phyloP scores from a whole-genome alignment of 2,797 vertebrate genomes.

The Leptatherina wallacei region DNA sequence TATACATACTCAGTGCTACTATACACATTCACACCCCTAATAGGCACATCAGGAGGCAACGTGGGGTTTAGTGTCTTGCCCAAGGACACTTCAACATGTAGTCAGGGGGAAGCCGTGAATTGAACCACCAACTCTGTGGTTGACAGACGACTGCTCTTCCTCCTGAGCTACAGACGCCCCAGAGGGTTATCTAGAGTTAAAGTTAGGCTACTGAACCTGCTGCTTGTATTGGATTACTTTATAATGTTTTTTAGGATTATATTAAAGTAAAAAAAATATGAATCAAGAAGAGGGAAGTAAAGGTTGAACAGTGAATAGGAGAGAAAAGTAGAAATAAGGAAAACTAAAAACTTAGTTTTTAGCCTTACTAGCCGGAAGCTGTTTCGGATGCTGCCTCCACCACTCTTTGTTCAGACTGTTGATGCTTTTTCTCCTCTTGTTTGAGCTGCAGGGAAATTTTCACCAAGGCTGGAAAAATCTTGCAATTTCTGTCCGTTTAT shows the following conservation, averaged over 20 bases:
- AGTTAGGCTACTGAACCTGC: not conserved
- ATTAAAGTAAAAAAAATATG: constrained; percentile 2
- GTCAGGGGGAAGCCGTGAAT: too few species aligned
- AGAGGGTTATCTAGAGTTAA: not conserved
- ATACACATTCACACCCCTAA: too few species aligned
- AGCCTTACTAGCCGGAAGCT: constrained; percentile 38
- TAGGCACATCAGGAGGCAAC: too few species aligned
- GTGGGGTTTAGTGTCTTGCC: too few species aligned
- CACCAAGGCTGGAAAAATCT: constrained; percentile 29
- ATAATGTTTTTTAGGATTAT: constrained; percentile 1
- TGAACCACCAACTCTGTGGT: too few species aligned
- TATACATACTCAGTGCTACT: too few species aligned
- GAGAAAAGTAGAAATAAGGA: not conserved
- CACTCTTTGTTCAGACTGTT: constrained; percentile 36
- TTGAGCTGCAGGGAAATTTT: constrained; percentile 46
- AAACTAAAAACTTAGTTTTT: not conserved
- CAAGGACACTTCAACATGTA: too few species aligned
- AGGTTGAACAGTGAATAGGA: not conserved
- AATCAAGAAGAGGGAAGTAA: constrained; percentile 25
- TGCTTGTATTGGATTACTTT: not conserved
- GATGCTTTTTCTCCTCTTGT: constrained; percentile 11
- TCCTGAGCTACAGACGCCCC: too few species aligned
- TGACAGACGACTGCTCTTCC: too few species aligned
- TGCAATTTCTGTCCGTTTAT: too few species aligned
- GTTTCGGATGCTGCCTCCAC: constrained; percentile 42